Percentiles rank a stretch among this genome's conserved stretches.
These are phyloP conservation scores for Prionailurus viverrinus DNA, from an alignment of 2,113 vertebrate genomes.

Conservation along the genomic window DNA sequence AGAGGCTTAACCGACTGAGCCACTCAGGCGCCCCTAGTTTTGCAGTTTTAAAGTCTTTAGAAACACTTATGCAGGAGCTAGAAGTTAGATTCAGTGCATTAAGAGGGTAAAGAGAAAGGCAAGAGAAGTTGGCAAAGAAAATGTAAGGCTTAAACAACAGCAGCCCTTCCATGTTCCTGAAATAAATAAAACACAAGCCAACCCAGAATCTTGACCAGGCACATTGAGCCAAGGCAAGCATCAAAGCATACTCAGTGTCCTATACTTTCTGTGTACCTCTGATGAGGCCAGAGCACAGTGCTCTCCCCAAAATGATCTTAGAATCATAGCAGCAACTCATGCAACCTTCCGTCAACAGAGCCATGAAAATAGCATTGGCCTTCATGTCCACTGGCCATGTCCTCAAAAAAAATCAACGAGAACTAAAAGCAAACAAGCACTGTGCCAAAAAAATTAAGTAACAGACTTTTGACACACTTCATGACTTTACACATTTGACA, in stretches of 20 bases:
- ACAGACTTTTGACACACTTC: conserved; percentile 60
- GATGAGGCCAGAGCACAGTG: not conserved
- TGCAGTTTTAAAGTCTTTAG: not conserved
- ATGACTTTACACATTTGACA: not conserved
- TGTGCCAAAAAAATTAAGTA: conserved; percentile 72
- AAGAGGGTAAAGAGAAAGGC: not conserved
- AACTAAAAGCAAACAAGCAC: conserved; percentile 45
- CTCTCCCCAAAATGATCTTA: conserved; percentile 57
- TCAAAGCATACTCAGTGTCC: not conserved
- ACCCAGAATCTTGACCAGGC: not conserved
- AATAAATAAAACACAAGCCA: conserved; percentile 13
- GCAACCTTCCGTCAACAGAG: conserved; percentile 56
- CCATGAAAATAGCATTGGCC: conserved; percentile 70
- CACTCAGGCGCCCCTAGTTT: not conserved
- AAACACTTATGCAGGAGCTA: not conserved
- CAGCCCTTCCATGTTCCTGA: not conserved
- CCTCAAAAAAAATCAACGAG: conserved; percentile 5
- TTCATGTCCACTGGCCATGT: conserved; percentile 60
- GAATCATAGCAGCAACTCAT: conserved; percentile 47
- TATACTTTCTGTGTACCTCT: not conserved
- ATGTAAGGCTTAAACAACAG: not conserved
- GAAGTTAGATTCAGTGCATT: not conserved
- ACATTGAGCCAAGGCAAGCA: not conserved
- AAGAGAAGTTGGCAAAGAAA: not conserved
- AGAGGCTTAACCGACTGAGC: too few species aligned